A percentile compares a stretch with the other conserved stretches of the same genome.
phyloP scores from a whole-genome alignment of 2,888 invertebrate species.

The Odiellus spinosus region DNA sequence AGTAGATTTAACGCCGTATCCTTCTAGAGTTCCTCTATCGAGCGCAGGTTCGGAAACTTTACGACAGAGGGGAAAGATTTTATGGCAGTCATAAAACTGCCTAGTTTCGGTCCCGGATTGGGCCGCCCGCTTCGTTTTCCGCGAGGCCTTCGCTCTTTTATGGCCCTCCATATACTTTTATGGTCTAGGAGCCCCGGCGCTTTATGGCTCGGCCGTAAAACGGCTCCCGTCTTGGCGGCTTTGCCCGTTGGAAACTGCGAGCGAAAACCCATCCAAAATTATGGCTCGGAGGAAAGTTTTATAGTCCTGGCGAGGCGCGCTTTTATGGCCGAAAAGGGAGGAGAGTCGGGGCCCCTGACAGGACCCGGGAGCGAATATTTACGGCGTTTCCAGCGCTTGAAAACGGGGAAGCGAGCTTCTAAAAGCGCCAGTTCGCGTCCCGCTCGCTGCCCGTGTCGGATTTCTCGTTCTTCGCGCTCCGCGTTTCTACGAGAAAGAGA shows the following conservation, averaged over 20 bases:
- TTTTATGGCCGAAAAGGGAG: constrained; percentile 19
- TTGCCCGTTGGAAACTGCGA: no score
- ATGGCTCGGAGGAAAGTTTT: constrained; percentile 19
- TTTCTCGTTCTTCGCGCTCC: neutral
- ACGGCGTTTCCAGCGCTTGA: constrained; percentile 15
- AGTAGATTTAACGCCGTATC: no score
- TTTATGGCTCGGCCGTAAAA: no score
- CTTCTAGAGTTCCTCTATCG: no score
- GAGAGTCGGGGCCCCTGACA: constrained; percentile 15
- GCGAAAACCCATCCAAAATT: constrained; percentile 12
- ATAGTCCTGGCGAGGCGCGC: constrained; percentile 18
- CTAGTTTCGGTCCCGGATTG: constrained; percentile 10
- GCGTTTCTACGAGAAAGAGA: neutral
- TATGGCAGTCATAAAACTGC: constrained; percentile 17
- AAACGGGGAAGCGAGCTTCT: constrained; percentile 4
- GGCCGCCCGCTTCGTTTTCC: constrained; percentile 4
- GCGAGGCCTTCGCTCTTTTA: no score
- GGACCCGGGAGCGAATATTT: constrained; percentile 16
- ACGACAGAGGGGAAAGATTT: constrained; percentile 6
- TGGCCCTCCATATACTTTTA: no score
- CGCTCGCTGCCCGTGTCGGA: neutral
- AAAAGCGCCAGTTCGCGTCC: neutral
- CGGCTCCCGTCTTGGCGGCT: no score
- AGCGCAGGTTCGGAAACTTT: no score
- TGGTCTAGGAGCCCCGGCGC: no score